A percentile compares a stretch with the other conserved stretches of the same genome.
phyloP scores from a whole-genome alignment of 92 coral and sea anemone species.

The Metridium senile region DNA sequence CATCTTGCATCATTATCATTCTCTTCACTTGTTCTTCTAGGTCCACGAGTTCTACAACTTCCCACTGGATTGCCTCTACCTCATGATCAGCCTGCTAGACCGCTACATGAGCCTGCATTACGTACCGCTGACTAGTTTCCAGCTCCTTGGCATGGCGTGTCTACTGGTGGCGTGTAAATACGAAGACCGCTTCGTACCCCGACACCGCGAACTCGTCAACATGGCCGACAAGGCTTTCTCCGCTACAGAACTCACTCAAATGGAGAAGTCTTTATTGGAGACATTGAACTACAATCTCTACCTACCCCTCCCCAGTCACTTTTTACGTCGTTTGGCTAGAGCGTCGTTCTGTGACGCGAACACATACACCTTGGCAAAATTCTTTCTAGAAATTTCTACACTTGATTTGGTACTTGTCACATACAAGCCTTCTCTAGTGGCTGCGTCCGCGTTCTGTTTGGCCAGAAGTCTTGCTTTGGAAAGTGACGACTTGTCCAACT shows the following conservation, averaged over 20 bases:
- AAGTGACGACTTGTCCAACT: slow-evolving; percentile 4
- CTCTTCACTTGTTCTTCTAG: slow-evolving; percentile 1
- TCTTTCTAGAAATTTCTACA: slow-evolving; percentile 48
- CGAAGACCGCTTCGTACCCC: slow-evolving; percentile 67
- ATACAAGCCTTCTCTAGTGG: slow-evolving; percentile 53
- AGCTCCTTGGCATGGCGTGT: slow-evolving; percentile 55
- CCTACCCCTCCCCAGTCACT: slow-evolving; percentile 57
- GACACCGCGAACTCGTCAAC: slow-evolving; percentile 34
- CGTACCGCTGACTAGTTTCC: slow-evolving; percentile 44
- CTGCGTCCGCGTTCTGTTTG: slow-evolving; percentile 53
- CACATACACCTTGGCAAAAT: slow-evolving; percentile 51
- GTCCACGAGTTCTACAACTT: slow-evolving; percentile 60
- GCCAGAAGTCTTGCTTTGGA: slow-evolving; percentile 53
- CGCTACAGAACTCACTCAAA: slow-evolving; percentile 36
- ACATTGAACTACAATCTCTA: slow-evolving; percentile 46
- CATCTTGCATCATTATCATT: background rate
- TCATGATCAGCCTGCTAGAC: slow-evolving; percentile 50
- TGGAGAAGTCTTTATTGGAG: slow-evolving; percentile 45
- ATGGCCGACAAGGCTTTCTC: slow-evolving; percentile 54
- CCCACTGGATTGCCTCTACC: slow-evolving; percentile 58
- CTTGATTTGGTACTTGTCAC: slow-evolving; percentile 46
- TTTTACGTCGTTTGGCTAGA: slow-evolving; percentile 60
- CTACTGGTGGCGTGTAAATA: slow-evolving; percentile 59
- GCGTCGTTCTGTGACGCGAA: slow-evolving; percentile 35
- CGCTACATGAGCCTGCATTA: slow-evolving; percentile 45